Evolutionary conservation across 2,797 vertebrate genomes (phyloP).

Genomic region (Telmatherina bonti): DNA sequence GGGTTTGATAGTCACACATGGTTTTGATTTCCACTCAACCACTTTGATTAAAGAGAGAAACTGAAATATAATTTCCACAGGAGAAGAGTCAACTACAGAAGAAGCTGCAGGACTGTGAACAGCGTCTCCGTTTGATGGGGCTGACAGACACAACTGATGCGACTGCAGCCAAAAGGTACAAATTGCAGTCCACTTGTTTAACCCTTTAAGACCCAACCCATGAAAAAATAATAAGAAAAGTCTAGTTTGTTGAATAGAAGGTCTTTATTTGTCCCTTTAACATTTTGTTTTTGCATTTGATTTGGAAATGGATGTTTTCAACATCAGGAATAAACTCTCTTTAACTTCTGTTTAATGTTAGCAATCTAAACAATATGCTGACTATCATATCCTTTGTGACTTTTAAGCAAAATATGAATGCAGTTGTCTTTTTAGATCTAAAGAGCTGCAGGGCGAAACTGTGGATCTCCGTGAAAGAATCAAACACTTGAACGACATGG

Average conservation of each 20-base stretch:
- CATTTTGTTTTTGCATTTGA: not conserved
- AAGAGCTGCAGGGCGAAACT: conserved; percentile 86
- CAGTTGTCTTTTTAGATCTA: conserved; percentile 80
- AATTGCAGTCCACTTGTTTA: not conserved
- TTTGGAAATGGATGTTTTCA: conserved; percentile 4
- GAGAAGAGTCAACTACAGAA: conserved; percentile 90
- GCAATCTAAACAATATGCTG: not conserved
- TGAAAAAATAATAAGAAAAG: too few species aligned
- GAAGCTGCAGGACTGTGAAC: conserved; percentile 89
- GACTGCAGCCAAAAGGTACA: conserved; percentile 72
- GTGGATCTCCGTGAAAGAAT: conserved; percentile 92
- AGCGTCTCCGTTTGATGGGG: conserved; percentile 81
- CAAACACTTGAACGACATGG: conserved; percentile 97
- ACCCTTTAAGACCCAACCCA: too few species aligned
- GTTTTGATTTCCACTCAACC: not conserved
- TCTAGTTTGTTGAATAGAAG: too few species aligned
- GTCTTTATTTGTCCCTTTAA: too few species aligned
- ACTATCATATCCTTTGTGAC: not conserved
- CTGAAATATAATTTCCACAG: conserved; percentile 69
- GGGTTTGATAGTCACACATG: not conserved
- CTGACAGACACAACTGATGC: conserved; percentile 76
- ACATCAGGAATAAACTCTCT: not conserved
- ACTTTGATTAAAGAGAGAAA: not conserved
- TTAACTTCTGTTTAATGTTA: not conserved
- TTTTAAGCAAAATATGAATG: not conserved